Evolutionary conservation across 2,888 invertebrate genomes (phyloP).

Genomic region (Stenotaenia linearis): DNA sequence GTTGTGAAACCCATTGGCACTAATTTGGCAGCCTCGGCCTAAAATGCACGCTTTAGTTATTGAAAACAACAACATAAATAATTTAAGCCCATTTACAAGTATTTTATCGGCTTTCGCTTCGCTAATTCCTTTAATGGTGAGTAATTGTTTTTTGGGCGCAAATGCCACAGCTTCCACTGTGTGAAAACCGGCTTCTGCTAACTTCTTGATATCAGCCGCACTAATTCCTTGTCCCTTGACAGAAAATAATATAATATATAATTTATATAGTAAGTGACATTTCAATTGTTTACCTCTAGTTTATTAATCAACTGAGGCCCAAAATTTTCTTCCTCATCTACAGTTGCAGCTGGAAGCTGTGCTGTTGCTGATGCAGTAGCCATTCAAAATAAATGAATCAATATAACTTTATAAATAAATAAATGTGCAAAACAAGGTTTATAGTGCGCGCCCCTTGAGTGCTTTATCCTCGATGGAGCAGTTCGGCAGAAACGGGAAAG

Average conservation of each 20-base stretch:
- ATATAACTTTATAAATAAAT: neutral
- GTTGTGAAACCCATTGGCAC: conserved; percentile 98
- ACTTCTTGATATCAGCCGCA: conserved; percentile 81
- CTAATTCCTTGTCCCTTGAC: conserved; percentile 85
- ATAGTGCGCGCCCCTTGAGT: too few relatives aligned
- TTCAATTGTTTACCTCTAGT: conserved; percentile 59
- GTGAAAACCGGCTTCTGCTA: conserved; percentile 86
- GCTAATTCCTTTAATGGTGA: conserved; percentile 88
- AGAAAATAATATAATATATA: conserved; percentile 33
- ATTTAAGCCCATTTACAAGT: conserved; percentile 49
- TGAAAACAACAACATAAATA: too few relatives aligned
- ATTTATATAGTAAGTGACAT: neutral
- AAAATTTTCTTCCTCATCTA: conserved; percentile 60
- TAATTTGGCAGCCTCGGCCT: conserved; percentile 79
- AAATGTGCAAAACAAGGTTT: too few relatives aligned
- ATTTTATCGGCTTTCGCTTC: conserved; percentile 97
- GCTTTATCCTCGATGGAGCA: too few relatives aligned
- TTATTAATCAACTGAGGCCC: conserved; percentile 66
- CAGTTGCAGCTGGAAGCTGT: conserved; percentile 38
- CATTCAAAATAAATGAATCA: neutral
- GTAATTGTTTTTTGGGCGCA: conserved; percentile 83
- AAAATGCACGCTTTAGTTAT: conserved; percentile 10
- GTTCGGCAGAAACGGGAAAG: neutral
- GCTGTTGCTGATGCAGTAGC: neutral
- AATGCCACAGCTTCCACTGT: conserved; percentile 95